These are phyloP conservation scores for Falco cherrug DNA, from an alignment of 2,797 vertebrate species.

Conservation along the genomic window DNA sequence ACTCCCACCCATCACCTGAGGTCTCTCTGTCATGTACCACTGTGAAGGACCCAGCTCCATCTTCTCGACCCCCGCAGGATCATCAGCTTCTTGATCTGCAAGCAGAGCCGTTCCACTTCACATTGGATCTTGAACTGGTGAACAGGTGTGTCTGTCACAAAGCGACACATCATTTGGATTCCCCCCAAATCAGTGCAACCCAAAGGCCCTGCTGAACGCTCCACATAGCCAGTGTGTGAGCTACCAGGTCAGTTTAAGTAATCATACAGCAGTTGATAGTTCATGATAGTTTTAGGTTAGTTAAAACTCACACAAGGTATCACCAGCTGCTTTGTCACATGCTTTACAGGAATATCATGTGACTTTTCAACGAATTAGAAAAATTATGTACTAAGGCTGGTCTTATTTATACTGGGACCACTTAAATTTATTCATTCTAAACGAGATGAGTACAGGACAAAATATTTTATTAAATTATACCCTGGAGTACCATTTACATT, in stretches of 20 bases:
- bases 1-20: not conserved
- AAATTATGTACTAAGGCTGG: not conserved
- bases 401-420: not conserved
- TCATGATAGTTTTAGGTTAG: not conserved
- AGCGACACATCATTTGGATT: not conserved
- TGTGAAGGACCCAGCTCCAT: not conserved
- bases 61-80: not conserved
- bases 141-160: not conserved
- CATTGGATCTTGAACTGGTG: not conserved
- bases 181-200: not conserved
- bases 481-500: not conserved
- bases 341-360: not conserved
- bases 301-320: not conserved
- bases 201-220: fast-evolving
- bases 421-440: not conserved
- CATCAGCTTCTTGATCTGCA: no score
- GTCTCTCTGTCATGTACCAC: no score
- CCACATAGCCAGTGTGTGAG: not conserved
- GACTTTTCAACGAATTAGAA: not conserved
- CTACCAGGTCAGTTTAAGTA: not conserved
- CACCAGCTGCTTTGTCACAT: not conserved
- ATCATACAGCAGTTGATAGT: not conserved
- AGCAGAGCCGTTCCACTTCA: not conserved
- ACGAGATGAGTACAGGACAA: not conserved
- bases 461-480: not conserved